Evolutionary conservation across 2,888 invertebrate species (phyloP).

Genomic region (Temnothorax unifasciatus): DNA sequence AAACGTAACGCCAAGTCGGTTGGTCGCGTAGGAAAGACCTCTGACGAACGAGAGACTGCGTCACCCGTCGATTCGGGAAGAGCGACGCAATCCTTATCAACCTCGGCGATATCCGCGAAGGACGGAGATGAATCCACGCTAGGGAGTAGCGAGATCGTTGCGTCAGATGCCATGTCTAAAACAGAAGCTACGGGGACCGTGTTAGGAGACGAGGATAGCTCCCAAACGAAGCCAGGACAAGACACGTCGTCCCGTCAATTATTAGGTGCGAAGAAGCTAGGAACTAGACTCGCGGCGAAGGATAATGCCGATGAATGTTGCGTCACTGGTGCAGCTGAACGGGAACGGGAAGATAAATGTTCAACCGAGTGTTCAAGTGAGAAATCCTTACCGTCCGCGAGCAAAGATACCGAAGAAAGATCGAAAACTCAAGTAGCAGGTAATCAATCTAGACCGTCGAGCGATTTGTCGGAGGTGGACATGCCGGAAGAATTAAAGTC

Average conservation of each 20-base stretch:
- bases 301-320: background rate
- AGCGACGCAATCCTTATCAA: background rate
- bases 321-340: background rate
- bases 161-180: background rate
- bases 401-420: slow-evolving; percentile 2
- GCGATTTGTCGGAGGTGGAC: slow-evolving; percentile 69
- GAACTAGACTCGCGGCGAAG: slow-evolving; percentile 62
- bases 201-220: background rate
- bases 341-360: background rate
- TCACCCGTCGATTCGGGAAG: background rate
- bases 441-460: slow-evolving; percentile 54
- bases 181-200: background rate
- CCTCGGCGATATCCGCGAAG: background rate
- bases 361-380: background rate
- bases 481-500: slow-evolving; percentile 83
- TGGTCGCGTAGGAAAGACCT: slow-evolving; percentile 14
- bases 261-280: slow-evolving; percentile 75
- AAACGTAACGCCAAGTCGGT: background rate
- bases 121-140: background rate
- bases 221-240: background rate
- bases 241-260: slow-evolving; percentile 27
- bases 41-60: background rate
- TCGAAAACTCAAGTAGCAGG: background rate
- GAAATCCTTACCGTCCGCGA: background rate
- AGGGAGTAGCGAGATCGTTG: background rate